Conservation (phyloP, 2,888 invertebrate species). For the Oligia strigilis region DNA sequence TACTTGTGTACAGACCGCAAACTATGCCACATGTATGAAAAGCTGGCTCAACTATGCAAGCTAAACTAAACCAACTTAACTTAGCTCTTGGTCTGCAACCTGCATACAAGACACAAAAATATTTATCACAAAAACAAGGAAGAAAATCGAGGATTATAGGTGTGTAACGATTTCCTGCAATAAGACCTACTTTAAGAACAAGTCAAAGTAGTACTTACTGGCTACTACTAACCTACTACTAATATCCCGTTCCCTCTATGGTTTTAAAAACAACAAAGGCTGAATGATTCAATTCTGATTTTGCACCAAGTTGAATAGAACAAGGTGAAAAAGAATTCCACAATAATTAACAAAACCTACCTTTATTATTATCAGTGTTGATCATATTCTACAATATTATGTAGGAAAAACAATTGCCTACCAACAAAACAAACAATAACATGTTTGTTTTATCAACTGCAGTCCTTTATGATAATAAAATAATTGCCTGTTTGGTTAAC, state of each 20-base stretch:
- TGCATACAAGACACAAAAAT: slow-evolving; percentile 31
- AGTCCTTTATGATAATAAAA: slow-evolving; percentile 31
- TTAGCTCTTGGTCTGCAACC: too few relatives aligned
- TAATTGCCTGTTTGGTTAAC: slow-evolving; percentile 39
- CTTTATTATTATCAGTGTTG: slow-evolving; percentile 4
- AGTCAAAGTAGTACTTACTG: slow-evolving; percentile 16
- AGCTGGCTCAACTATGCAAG: too few relatives aligned
- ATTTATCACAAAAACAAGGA: slow-evolving; percentile 49
- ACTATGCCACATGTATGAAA: too few relatives aligned
- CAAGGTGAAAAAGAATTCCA: slow-evolving; percentile 22
- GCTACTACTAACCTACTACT: background rate
- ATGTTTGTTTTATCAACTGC: slow-evolving; percentile 43
- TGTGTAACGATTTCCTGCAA: slow-evolving; percentile 36
- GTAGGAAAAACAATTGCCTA: slow-evolving; percentile 40
- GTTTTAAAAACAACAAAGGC: slow-evolving; percentile 37
- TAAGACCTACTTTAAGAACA: slow-evolving; percentile 18
- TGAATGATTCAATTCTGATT: slow-evolving; percentile 22
- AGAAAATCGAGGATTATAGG: slow-evolving; percentile 3
- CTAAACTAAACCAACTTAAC: too few relatives aligned
- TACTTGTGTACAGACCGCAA: too few relatives aligned
- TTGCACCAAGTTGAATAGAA: slow-evolving; percentile 13
- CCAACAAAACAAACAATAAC: slow-evolving; percentile 57
- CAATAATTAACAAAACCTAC: slow-evolving; percentile 5
- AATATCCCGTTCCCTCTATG: background rate
- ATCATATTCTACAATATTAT: slow-evolving; percentile 23